Evolutionary conservation across 2,888 invertebrate genomes (phyloP), one percentile per base, ranked within the genome.

Genomic region (Oscheius sp.): DNA sequence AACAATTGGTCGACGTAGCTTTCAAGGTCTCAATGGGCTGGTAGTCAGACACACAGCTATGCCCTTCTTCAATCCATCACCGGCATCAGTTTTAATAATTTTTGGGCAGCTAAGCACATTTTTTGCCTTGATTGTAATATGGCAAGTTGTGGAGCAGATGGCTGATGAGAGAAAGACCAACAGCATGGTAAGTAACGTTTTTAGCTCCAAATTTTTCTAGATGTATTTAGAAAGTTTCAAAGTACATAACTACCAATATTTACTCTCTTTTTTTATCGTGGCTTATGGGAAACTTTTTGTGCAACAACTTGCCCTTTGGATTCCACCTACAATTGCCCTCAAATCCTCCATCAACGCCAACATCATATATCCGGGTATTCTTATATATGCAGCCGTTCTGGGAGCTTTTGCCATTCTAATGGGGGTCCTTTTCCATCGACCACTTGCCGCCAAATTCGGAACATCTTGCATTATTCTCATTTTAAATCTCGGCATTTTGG

Each of bases 61-160:
- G 31, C 61, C 61, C n/a, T 29, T 61, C 29, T 61, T 61, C 61
- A 61, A 61, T 27, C 61, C 61, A 27, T 8, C 61, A 25, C 3
- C 61, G 10, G 42, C 61, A n/a, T 42, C 42, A 0, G 29, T 15
- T 10, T n/a, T n/a, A 8, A 45, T 25, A 25, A 17, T 42, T 10
- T 23, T 61, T 29, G 61, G 42, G n/a, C 61, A 61, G 45, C 3
- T 61, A 15, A 39, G 25, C 31, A 61, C 27, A 10, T 42, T 61
- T 10, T 10, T 17, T 15, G 10, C 42, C 27, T 45, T 61, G 3
- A 15, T 61, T 25, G 61, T 6, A 20, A 31, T 45, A 17, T 61
- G 61, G 61, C 33, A 37, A 34, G 20, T 37, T n/a, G 55, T 37
- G 3, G 34, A 55, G 3, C 61, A 61, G 31, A 23, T 61, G 42